These are phyloP conservation scores for Smutsia temminckii DNA, from an alignment of 2,797 vertebrate species.

Conservation along the genomic window DNA sequence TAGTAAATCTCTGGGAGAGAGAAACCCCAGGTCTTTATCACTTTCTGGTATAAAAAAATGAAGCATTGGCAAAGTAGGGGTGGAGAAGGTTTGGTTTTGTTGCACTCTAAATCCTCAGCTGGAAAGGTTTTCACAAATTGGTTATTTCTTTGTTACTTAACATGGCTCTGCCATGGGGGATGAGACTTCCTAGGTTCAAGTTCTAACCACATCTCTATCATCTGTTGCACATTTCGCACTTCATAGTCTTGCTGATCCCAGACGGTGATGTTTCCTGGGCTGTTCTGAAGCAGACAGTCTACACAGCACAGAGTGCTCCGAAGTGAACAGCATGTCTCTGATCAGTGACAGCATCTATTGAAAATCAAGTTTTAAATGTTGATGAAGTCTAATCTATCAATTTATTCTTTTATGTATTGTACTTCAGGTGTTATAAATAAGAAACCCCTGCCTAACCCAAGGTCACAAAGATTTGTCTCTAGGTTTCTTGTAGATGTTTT, in stretches of 20 bases:
- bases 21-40: not conserved
- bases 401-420: not conserved
- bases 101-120: not conserved
- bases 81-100: not conserved
- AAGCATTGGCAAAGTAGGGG: not conserved
- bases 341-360: too few species aligned
- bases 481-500: not conserved
- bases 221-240: too few species aligned
- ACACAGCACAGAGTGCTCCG: too few species aligned
- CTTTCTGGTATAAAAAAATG: not conserved
- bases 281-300: not conserved
- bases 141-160: not conserved
- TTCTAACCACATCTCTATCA: not conserved
- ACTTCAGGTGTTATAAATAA: not conserved
- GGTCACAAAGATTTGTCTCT: not conserved
- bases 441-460: not conserved
- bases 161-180: not conserved
- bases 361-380: not conserved
- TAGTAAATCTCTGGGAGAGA: not conserved
- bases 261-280: not conserved
- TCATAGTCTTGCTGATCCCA: not conserved
- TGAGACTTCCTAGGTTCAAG: not conserved
- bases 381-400: not conserved
- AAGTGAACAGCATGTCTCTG: fast-evolving
- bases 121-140: not conserved